A percentile compares a stretch with the other conserved stretches of the same genome.
phyloP scores from a whole-genome alignment of 53 echinoderm and acorn worm species.

The Patiria pectinifera region DNA sequence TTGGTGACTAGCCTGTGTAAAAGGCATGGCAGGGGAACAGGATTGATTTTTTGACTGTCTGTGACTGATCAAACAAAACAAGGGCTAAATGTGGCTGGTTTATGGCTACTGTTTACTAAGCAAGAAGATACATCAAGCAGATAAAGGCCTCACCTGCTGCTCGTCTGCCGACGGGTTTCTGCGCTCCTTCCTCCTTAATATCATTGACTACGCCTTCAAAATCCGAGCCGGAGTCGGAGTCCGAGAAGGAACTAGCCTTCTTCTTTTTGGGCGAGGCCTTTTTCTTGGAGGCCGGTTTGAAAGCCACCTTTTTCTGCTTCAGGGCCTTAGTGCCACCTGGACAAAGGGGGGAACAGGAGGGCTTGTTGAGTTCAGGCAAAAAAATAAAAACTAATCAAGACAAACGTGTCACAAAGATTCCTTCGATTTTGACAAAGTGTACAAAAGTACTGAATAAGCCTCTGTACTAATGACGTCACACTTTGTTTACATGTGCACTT shows the following conservation, averaged over 20 bases:
- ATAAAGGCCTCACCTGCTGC: conserved; percentile 48
- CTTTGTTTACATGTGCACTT: too few species aligned
- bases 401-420: too few species aligned
- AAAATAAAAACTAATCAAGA: background rate
- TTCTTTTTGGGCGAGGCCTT: conserved; percentile 28
- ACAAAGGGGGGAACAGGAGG: conserved; percentile 43
- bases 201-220: conserved; percentile 38
- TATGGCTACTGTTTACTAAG: too few species aligned
- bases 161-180: background rate
- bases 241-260: conserved; percentile 45
- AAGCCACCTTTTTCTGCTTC: conserved; percentile 75
- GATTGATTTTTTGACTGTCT: too few species aligned
- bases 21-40: too few species aligned
- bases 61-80: too few species aligned
- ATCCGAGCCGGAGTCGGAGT: conserved; percentile 65
- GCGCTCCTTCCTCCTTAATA: background rate
- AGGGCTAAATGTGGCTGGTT: too few species aligned
- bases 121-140: background rate
- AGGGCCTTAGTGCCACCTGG: conserved; percentile 62
- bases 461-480: too few species aligned
- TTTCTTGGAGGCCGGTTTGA: conserved; percentile 77
- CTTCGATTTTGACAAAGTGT: too few species aligned
- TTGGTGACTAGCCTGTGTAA: too few species aligned
- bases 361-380: conserved; percentile 35
- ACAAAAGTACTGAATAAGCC: too few species aligned